phyloP scores from a whole-genome alignment of 2,888 invertebrate genomes.

The Lasioglossum zephyrum region DNA sequence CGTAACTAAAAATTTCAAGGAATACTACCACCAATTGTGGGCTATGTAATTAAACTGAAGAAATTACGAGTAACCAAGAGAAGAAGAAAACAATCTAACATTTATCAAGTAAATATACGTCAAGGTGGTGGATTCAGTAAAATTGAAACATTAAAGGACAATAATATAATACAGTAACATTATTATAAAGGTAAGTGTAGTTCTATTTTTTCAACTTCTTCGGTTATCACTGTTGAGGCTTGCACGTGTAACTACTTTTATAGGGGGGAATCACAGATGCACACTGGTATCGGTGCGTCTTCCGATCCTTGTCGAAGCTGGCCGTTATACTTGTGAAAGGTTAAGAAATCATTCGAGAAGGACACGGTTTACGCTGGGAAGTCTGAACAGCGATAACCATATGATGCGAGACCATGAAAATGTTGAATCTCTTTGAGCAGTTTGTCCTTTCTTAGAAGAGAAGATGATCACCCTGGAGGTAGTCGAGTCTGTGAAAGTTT shows the following conservation, averaged over 20 bases:
- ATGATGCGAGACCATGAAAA: neutral
- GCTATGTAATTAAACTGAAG: constrained; percentile 55
- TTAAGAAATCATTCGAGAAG: neutral
- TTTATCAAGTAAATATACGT: constrained; percentile 59
- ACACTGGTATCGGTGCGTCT: neutral
- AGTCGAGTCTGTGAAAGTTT: constrained; percentile 77
- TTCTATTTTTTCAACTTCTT: neutral
- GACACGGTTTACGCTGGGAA: neutral
- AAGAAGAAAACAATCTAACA: constrained; percentile 44
- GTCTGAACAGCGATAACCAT: neutral
- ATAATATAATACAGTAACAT: constrained; percentile 74
- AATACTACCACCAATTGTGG: constrained; percentile 57
- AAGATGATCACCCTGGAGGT: constrained; percentile 83
- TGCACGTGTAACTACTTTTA: neutral
- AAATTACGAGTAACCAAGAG: constrained; percentile 63
- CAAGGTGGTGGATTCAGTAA: constrained; percentile 76
- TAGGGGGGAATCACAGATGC: neutral
- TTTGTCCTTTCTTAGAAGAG: constrained; percentile 69
- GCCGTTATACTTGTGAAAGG: neutral
- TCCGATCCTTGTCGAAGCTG: neutral
- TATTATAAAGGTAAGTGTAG: constrained; percentile 70
- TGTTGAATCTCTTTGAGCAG: neutral
- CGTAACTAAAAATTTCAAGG: constrained; percentile 61
- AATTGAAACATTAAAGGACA: constrained; percentile 76
- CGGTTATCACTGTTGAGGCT: neutral